Conservation (phyloP, 2,888 invertebrate species). For the Palloptera scutellata region DNA sequence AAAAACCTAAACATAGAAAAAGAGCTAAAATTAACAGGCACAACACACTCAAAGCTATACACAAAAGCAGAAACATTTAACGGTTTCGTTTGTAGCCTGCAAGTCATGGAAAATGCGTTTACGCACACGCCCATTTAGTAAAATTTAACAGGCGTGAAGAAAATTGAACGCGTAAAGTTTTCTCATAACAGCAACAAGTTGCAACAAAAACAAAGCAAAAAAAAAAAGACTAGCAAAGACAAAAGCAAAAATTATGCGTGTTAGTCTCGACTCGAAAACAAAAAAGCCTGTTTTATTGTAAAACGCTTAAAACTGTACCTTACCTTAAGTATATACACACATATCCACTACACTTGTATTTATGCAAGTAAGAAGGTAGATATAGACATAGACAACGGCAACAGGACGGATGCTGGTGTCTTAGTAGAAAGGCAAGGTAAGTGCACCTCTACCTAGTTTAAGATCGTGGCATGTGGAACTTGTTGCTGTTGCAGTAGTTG, state of each 20-base stretch:
- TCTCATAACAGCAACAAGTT: neutral
- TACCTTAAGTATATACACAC: too few relatives aligned
- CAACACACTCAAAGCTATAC: neutral
- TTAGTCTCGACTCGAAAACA: too few relatives aligned
- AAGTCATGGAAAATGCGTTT: conserved; percentile 36
- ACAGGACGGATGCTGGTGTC: too few relatives aligned
- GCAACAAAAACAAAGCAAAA: conserved; percentile 16
- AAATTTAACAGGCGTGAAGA: conserved; percentile 57
- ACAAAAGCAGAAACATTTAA: conserved; percentile 20
- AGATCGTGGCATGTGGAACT: conserved; percentile 4
- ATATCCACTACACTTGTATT: too few relatives aligned
- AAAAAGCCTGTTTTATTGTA: too few relatives aligned
- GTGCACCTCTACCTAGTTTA: conserved; percentile 12
- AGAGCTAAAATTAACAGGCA: conserved; percentile 14
- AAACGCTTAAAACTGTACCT: too few relatives aligned
- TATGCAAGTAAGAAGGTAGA: too few relatives aligned
- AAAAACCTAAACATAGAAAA: conserved; percentile 15
- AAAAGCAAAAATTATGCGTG: conserved; percentile 29
- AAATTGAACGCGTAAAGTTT: conserved; percentile 37
- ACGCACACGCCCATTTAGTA: conserved; percentile 54
- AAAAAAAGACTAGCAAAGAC: conserved; percentile 27
- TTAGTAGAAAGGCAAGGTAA: too few relatives aligned
- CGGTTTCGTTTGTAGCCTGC: conserved; percentile 43
- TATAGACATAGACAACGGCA: too few relatives aligned
- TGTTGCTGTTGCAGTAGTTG: neutral